Evolutionary conservation across 2,113 vertebrate genomes (phyloP), one percentile per base, ranked within the genome.

Genomic region (Chaenocephalus aceratus): DNA sequence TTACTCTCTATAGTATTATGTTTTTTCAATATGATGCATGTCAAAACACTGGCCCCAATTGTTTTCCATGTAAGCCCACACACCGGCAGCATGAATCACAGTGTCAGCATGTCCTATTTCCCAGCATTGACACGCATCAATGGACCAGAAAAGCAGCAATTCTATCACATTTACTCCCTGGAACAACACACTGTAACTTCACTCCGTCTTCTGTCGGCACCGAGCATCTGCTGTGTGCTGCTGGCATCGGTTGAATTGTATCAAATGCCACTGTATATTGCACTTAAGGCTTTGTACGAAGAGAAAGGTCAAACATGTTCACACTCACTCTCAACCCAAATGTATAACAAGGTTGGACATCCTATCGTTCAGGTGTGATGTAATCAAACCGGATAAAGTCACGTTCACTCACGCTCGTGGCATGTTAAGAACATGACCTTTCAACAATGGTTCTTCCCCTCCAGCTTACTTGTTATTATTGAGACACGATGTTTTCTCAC

Each of bases 131-230:
- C 79, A 67, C 74, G 71, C 80, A 82, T 60, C 80, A 79, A 21
- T 2, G 56, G 72, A 80, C 53, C 73, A 80, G 82, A 72, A 85
- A 85, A 87, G 63, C 65, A 72, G 69, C 57, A 48, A 15, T 78
- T 80, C 48, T 41, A 75, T 79, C 75, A 56, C 34, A 65, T 75
- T 64, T 52, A 77, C 65, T 69, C 53, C n/a, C 65, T 30, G 66
- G 65, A 86, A 81, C 21, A 9, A 58, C 57, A 69, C 30, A 1
- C 41, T 0, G 16, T 52, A 62, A 77, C 53, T 61, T 49, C 56
- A 71, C 67, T 16, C 21, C 72, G 65, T 44, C 72, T 64, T 66
- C 56, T 80, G 77, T 75, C 51, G 65, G n/a, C 77, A 26, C 68
- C 51, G 13, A 82, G 73, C 68, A 77, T 70, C 76, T 83, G 73